Base-by-base conservation (phyloP, 1,140 invertebrate species). In the Halotydeus destructor region DNA sequence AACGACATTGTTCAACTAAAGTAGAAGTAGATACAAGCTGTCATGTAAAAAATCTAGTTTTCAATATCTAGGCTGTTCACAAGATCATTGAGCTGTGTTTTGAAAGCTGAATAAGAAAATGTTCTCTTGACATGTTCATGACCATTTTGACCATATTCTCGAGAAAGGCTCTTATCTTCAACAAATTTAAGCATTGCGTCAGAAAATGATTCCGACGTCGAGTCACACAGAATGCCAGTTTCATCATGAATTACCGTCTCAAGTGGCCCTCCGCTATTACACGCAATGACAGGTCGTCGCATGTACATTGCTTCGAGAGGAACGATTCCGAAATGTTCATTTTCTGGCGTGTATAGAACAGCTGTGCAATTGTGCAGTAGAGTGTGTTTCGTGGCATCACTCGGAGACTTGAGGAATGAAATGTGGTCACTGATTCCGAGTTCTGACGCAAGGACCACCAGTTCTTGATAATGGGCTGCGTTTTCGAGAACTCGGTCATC, bases 251-350 rank as follows among this genome's bases (percentile, higher is more conserved):
- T 66, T 35, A 99, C 67, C 0, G 93, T 96, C 63, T 99, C 94
- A 4, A 69, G 74, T 0, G 93, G 93, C 1, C 94, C 94, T 23
- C 94, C 94, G 57, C 76, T 85, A 55, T 88, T 83, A 0, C 83
- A 75, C 0, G 93, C 94, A 49, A 99, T 75, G 0, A 99, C 89
- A 16, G 91, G 88, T 54, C 83, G 80, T 22, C 67, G 63, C 54
- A 76, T 73, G 55, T 83, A 86, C 94, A 99, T 99, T 0, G 91
- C 88, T 68, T 99, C 94, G 38, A 99, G 62, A 1, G 94, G 94
- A 5, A 99, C 94, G 55, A 99, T 99, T 4, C 94, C 94, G 70
- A 99, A 99, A 65, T 99, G 94, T 60, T 99, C 94, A 58, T 83
- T 84, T 0, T 75, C 69, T 3, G 94, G 94, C 16, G 94, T 99